Base-by-base conservation (phyloP, 2,888 invertebrate species). In the Cerastis leucographa region DNA sequence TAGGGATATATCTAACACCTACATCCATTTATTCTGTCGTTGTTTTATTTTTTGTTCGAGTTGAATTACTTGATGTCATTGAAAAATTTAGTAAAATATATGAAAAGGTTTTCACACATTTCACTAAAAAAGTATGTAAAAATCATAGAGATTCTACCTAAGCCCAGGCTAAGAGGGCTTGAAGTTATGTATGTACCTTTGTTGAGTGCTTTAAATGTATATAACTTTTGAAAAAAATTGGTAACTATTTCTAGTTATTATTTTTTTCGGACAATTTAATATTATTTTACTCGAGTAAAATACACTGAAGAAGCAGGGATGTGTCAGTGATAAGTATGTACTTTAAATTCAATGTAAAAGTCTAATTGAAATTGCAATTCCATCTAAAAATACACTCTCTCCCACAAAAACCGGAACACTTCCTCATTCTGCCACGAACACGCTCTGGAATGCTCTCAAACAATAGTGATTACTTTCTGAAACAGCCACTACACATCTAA, bases 401-500 rank as follows among this genome's bases (percentile, higher is more conserved):
- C 9, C 17, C 68, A 67, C 54, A 65, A 67, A 75, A 77, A 77
- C 56, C 49, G 42, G 68, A 42, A 70, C 71, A 68, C 59, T 78
- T 68, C 71, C 46, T 69, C 67, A 56, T 72, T 22, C 74, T 25
- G 56, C 49, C 46, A 76, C 67, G 49, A 67, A 76, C 54, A 81
- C 29, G 56, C 66, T 76, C 76, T 73, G 65, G 54, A 74, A 81
- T n/a, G 65, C 71, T 75, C 78, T 74, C 59, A 74, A 75, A 80
- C 71, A 83, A 74, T 78, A 67, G 71, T 67, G 71, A 85, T 74
- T 82, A 72, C 73, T 85, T 74, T 69, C 51, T 71, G 85, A 54
- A 85, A 77, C 71, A 81, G 71, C 72, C 61, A 78, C 78, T 66
- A 85, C 61, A 65, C 54, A 51, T 69, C 78, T 80, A 80, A 88